Evolutionary conservation across 2,888 invertebrate genomes (phyloP), one percentile per base, ranked within the genome.

Genomic region (Toxonevra muliebris): DNA sequence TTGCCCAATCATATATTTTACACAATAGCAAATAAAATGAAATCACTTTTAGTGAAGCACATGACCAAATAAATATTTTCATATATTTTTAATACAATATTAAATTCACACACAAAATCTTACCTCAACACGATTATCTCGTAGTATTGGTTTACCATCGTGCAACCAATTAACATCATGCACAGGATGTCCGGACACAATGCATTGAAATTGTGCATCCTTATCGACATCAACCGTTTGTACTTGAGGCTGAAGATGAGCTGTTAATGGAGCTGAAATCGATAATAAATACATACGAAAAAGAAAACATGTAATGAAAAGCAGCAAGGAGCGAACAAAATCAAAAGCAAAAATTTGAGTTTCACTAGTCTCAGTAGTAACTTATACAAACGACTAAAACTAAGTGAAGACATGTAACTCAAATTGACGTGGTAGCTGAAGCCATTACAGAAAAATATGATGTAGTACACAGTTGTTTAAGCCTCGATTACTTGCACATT

Each of bases 141-240:
- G 84, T 68, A 88, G 87, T 67, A 93, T 85, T 70, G 89, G 87
- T 76, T 87, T 87, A 45, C 92, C 93, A 82, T 95, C 91, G 83
- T 93, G 93, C 79, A 92, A 87, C 95, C 95, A 96, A 79, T 89
- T 89, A 68, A 94, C 88, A 76, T 90, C 88, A 72, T 91, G 90
- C 70, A 93, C 88, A n/a, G 96, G 96, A 86, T 92, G 92, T 8
- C 97, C 97, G 69, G 91, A 90, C 65, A 93, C 90, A 81, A 93
- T 92, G 85, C 97, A 97, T 82, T 94, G 93, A 83, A 97, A 93
- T 79, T 89, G 90, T 60, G 94, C 92, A 80, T 93, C 91, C 79
- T 92, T 91, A 70, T 94, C 95, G 71, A 93, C 90, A 85, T 96
- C 96, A 68, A 94, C 91, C 73, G 93, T 91, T 82, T 91, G 88